Percentiles rank a stretch among this genome's conserved stretches.
Conservation (phyloP, 2,113 vertebrate genomes). For the Oceanodroma tethys region DNA sequence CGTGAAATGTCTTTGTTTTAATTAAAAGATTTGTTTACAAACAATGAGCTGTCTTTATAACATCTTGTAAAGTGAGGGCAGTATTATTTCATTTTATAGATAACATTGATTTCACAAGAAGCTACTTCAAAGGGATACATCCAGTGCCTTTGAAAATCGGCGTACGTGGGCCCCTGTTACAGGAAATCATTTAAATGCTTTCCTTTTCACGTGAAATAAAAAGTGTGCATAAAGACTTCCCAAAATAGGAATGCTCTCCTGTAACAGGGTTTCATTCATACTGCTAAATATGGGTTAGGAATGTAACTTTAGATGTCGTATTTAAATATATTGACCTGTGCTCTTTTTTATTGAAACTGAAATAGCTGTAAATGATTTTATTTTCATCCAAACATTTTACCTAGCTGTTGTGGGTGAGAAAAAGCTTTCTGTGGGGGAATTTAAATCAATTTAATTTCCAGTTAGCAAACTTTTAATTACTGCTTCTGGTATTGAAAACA, state of each 20-base stretch:
- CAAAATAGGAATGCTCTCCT: constrained; percentile 33
- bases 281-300: constrained; percentile 55
- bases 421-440: neutral
- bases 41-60: neutral
- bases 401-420: neutral
- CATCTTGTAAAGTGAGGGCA: neutral
- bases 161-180: neutral
- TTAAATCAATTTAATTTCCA: neutral
- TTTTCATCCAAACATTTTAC: neutral
- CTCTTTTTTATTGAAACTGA: neutral
- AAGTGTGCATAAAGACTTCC: constrained; percentile 30
- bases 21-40: neutral
- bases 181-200: constrained; percentile 55
- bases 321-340: constrained; percentile 8
- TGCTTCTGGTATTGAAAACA: neutral
- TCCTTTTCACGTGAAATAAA: constrained; percentile 27
- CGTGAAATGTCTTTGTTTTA: neutral
- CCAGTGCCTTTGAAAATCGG: neutral
- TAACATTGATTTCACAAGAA: neutral
- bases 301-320: neutral
- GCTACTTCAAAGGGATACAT: constrained; percentile 1
- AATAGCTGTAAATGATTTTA: neutral
- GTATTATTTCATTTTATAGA: neutral
- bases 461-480: neutral
- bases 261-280: constrained; percentile 41